Conservation (phyloP, 2,113 vertebrate genomes). For the Sphyrna mokarran region DNA sequence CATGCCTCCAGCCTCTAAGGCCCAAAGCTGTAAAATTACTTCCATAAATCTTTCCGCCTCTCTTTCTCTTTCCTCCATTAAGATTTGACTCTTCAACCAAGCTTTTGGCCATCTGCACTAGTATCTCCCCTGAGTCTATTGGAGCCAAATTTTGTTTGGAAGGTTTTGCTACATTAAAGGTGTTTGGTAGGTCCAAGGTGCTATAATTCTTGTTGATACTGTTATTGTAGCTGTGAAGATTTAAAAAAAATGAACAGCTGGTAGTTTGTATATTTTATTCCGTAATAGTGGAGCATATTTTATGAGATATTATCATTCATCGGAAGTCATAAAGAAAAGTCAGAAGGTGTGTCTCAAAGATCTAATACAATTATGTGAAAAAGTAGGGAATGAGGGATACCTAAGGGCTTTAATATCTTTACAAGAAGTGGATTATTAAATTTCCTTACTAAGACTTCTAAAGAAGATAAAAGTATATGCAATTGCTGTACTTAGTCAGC, state of each 20-base stretch:
- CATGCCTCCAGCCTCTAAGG: too few relatives aligned
- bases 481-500: neutral
- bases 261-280: neutral
- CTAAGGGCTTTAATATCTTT: neutral
- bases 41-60: neutral
- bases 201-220: neutral
- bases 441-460: neutral
- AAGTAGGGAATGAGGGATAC: neutral
- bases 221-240: neutral
- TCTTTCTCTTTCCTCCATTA: neutral
- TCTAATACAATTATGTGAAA: neutral
- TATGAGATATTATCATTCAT: neutral
- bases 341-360: conserved; percentile 3
- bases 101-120: neutral
- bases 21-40: too few relatives aligned
- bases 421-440: neutral
- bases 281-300: neutral
- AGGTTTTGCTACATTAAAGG: neutral
- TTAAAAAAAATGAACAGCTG: neutral
- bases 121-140: neutral
- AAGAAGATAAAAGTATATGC: conserved; percentile 7
- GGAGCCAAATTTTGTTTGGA: neutral
- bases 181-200: neutral
- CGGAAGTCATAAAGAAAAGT: neutral
- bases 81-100: neutral